These are phyloP conservation scores for Plebejus argus DNA, from an alignment of 2,888 invertebrate species.

Conservation along the genomic window DNA sequence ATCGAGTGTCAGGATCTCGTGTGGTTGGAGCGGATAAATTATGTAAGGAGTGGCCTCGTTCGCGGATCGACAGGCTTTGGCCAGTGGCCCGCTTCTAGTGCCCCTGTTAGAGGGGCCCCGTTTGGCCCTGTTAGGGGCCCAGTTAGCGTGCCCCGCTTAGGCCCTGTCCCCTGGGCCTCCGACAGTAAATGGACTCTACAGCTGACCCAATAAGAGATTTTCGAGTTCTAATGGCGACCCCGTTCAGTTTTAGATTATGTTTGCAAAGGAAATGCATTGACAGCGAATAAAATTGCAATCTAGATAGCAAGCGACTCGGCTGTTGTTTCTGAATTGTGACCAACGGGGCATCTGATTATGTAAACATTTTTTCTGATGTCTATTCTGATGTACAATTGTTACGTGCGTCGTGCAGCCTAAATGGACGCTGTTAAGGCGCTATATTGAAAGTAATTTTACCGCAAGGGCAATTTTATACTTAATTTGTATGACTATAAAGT, in stretches of 20 bases:
- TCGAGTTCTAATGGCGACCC: constrained; percentile 3
- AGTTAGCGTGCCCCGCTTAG: neutral
- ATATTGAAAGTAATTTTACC: too few species aligned
- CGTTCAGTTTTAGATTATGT: constrained; percentile 11
- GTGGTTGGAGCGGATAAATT: constrained; percentile 21
- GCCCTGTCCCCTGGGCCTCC: constrained; percentile 13
- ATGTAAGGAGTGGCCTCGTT: constrained; percentile 33
- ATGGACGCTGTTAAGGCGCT: too few species aligned
- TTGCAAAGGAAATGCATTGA: neutral
- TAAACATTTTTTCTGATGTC: too few species aligned
- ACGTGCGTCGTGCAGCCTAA: too few species aligned
- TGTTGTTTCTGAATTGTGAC: neutral
- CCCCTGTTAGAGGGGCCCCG: neutral
- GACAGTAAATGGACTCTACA: constrained; percentile 20
- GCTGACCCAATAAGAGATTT: constrained; percentile 29
- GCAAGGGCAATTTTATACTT: too few species aligned
- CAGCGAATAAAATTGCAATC: neutral
- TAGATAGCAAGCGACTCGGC: neutral
- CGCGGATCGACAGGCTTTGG: constrained; percentile 32
- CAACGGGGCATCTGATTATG: too few species aligned
- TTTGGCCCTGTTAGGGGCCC: constrained; percentile 3
- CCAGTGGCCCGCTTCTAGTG: constrained; percentile 5
- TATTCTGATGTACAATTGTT: too few species aligned
- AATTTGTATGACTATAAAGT: too few species aligned
- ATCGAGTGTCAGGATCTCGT: neutral